These are phyloP conservation scores for Axea sp. DNA, from an alignment of 2,888 invertebrate genomes.

Conservation along the genomic window DNA sequence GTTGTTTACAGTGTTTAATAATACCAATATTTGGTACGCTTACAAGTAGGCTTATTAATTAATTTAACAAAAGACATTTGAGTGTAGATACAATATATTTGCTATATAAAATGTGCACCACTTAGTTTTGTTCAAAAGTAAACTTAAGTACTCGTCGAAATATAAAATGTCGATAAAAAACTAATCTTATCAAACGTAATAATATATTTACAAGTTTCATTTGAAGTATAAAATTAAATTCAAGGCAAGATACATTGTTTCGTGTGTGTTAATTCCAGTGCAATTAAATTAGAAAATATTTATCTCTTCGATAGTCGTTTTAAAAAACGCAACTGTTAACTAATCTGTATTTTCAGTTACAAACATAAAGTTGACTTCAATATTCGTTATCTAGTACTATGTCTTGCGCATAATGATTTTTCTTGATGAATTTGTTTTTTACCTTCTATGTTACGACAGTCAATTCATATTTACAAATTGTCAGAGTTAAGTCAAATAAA, in stretches of 20 bases:
- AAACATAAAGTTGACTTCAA: too few relatives aligned
- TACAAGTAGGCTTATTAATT: slow-evolving; percentile 27
- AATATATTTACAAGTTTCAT: slow-evolving; percentile 14
- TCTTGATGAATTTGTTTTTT: slow-evolving; percentile 1
- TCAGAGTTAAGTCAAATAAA: slow-evolving; percentile 17
- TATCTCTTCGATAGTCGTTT: too few relatives aligned
- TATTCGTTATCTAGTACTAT: too few relatives aligned
- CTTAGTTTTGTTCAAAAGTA: slow-evolving; percentile 2
- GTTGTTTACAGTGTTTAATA: slow-evolving; percentile 19
- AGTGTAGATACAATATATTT: slow-evolving; percentile 10
- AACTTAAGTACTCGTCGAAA: neutral
- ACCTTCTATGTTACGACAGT: slow-evolving; percentile 10
- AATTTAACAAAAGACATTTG: slow-evolving; percentile 34
- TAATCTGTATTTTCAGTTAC: too few relatives aligned
- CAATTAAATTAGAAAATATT: too few relatives aligned
- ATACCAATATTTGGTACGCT: slow-evolving; percentile 46
- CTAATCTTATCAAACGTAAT: slow-evolving; percentile 14
- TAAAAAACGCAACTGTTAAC: too few relatives aligned
- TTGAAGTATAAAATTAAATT: neutral
- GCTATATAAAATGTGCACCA: slow-evolving; percentile 22
- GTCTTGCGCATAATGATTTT: too few relatives aligned
- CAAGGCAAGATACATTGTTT: neutral
- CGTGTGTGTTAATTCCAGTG: too few relatives aligned
- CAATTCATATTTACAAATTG: slow-evolving; percentile 31
- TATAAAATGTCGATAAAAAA: slow-evolving; percentile 23